Percentiles rank a stretch among this genome's conserved stretches.
phyloP scores from a whole-genome alignment of 2,113 vertebrate genomes.

The Motacilla alba region DNA sequence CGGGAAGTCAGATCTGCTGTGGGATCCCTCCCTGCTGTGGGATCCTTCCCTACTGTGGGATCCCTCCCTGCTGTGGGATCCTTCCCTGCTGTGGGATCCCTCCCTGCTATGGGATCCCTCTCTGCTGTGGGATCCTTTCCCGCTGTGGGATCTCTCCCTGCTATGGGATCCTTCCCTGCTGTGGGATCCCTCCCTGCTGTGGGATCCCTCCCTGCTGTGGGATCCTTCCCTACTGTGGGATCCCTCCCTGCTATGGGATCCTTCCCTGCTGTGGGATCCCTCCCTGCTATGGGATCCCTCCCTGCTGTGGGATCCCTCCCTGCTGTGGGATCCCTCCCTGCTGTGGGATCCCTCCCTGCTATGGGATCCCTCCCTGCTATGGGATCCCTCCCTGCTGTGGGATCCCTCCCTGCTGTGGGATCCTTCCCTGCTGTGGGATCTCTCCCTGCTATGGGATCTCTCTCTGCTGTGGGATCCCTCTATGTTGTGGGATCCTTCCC shows the following conservation, averaged over 20 bases:
- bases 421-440: too few relatives aligned
- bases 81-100: accelerated
- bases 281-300: too few relatives aligned
- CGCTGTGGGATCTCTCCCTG: background rate
- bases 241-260: background rate
- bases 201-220: background rate
- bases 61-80: accelerated
- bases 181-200: accelerated
- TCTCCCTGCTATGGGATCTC: too few relatives aligned
- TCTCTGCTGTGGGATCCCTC: too few relatives aligned
- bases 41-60: background rate
- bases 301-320: background rate
- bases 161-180: background rate
- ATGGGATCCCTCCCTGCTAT: too few relatives aligned
- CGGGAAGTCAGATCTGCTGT: background rate
- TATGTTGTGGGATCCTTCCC: too few relatives aligned
- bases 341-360: too few relatives aligned
- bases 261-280: background rate
- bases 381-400: too few relatives aligned
- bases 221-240: background rate
- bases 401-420: too few relatives aligned
- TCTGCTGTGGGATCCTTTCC: background rate
- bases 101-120: background rate
- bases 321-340: background rate
- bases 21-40: background rate